Evolutionary conservation across 2,888 invertebrate genomes (phyloP), one percentile per base, ranked within the genome.

Genomic region (Macrosoma leucophasiata): DNA sequence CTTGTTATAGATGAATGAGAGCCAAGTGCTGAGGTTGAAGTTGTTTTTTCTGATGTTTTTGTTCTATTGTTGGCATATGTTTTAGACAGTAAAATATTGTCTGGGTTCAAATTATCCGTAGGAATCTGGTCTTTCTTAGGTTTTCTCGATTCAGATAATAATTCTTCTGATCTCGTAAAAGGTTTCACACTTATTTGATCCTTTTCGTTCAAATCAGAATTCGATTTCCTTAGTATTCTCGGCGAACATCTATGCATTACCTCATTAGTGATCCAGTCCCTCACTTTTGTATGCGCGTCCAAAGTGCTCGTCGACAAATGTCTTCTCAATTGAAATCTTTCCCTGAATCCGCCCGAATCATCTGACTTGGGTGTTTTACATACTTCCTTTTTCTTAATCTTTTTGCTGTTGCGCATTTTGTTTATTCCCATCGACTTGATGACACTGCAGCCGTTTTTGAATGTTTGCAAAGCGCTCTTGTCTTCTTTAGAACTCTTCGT

Each of bases 201-300:
- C 41, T 76, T 77, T 14, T 73, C 71, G 24, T 55, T 61, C 15
- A 76, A 45, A 41, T 81, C 78, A 3, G 65, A 65, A 46, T 75
- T 76, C 2, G 79, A 79, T 54, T 87, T 88, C 46, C 89, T 77
- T 9, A 90, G 60, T 59, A 89, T 88, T 40, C 86, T 87, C 1
- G 91, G 91, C 29, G 91, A 90, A 53, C 89, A 90, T 59, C 90
- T 87, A 48, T 90, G 88, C 55, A 90, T 89, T 18, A 92, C 90
- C 65, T 93, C 92, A 45, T 91, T 90, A 1, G 91, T 89, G 50
- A 95, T 94, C 95, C 95, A 94, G 51, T 94, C 93, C 42, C 90
- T 87, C 1, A 95, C 94, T 85, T 94, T 94, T 8, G 93, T 91
- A 58, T 94, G 91, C 0, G 94, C 92, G 64, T 95, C 94, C 44